These are phyloP conservation scores for Oriolus oriolus DNA, from an alignment of 2,113 vertebrate genomes.

Conservation along the genomic window DNA sequence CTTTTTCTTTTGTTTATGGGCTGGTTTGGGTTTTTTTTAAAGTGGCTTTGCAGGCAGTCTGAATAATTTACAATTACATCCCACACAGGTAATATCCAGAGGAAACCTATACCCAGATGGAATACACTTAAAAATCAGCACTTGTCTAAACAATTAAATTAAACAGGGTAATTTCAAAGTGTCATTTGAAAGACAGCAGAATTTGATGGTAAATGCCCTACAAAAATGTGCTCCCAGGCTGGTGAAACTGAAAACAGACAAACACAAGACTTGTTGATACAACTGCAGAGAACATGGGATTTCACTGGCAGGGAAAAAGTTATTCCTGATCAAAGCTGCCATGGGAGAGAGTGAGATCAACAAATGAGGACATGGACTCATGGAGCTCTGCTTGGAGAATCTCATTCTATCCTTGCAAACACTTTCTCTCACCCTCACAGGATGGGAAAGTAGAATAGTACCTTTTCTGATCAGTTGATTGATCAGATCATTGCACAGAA, in stretches of 20 bases:
- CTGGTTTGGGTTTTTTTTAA: rapidly evolving
- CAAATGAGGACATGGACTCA: neutral
- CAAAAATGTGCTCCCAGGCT: neutral
- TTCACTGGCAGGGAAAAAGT: neutral
- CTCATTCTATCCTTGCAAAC: neutral
- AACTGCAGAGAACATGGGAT: neutral
- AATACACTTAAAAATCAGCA: neutral
- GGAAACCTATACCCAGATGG: neutral
- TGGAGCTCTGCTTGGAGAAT: neutral
- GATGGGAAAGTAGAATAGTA: neutral
- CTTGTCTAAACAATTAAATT: neutral
- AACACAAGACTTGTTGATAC: neutral
- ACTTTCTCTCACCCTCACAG: neutral
- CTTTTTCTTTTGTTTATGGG: neutral
- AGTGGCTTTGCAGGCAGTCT: neutral
- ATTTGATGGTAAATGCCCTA: neutral
- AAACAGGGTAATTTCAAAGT: neutral
- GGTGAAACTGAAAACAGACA: neutral
- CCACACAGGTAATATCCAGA: neutral
- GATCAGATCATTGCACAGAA: neutral
- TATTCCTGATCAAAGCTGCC: neutral
- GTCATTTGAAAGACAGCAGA: neutral
- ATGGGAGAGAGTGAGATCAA: neutral
- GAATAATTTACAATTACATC: neutral
- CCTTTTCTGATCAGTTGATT: neutral